phyloP scores from a whole-genome alignment of 2,888 invertebrate species.

The Protodeltote pygarga region DNA sequence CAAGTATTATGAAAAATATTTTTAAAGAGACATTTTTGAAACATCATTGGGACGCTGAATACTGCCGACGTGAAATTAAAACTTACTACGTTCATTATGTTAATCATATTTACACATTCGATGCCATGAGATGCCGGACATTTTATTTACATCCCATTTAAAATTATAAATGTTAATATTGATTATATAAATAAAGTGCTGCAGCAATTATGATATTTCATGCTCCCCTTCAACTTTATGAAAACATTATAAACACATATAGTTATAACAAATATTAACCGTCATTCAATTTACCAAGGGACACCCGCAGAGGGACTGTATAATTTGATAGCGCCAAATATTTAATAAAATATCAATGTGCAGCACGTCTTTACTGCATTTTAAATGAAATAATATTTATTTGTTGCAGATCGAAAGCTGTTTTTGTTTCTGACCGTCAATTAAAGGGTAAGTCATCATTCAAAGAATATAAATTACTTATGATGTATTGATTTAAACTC shows the following conservation, averaged over 20 bases:
- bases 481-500: not conserved
- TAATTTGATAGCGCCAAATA: slow-evolving; percentile 41
- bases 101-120: slow-evolving; percentile 19
- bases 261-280: slow-evolving; percentile 23
- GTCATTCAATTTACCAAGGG: slow-evolving; percentile 24
- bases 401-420: slow-evolving; percentile 38
- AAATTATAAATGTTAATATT: slow-evolving; percentile 11
- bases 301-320: slow-evolving; percentile 25
- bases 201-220: slow-evolving; percentile 23
- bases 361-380: slow-evolving; percentile 11
- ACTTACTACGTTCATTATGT: slow-evolving; percentile 10
- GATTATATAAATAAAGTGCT: slow-evolving; percentile 8
- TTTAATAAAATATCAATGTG: slow-evolving; percentile 36
- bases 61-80: no score
- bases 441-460: slow-evolving; percentile 44
- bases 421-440: slow-evolving; percentile 14
- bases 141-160: slow-evolving; percentile 14
- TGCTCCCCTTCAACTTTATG: slow-evolving; percentile 9
- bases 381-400: slow-evolving; percentile 21
- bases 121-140: slow-evolving; percentile 9
- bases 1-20: no score
- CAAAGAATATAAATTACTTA: no score
- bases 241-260: slow-evolving; percentile 22
- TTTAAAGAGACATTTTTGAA: no score
- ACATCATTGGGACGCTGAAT: no score